These are phyloP conservation scores for Eupithecia pulchellata DNA, from an alignment of 2,888 invertebrate genomes.

Conservation along the genomic window DNA sequence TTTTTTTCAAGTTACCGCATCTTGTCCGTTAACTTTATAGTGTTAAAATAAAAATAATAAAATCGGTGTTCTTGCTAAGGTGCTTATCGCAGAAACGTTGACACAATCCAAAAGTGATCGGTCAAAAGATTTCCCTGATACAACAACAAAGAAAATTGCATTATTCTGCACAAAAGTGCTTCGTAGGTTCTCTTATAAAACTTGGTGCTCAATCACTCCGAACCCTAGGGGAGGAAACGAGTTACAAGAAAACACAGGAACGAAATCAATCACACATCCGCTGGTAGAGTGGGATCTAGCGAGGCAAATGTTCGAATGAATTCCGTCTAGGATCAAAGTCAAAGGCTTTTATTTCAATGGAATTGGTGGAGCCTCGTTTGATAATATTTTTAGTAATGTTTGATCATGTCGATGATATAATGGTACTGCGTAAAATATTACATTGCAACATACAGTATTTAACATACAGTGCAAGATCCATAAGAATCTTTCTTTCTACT, in stretches of 20 bases:
- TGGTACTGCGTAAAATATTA: too few species aligned
- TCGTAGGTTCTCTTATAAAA: slow-evolving; percentile 18
- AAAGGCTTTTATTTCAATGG: slow-evolving; percentile 18
- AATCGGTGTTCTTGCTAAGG: background rate
- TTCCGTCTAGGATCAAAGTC: background rate
- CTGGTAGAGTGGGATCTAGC: slow-evolving; percentile 35
- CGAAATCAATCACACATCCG: slow-evolving; percentile 55
- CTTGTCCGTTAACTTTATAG: background rate
- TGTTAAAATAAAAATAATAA: background rate
- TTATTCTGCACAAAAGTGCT: slow-evolving; percentile 25
- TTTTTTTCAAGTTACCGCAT: background rate
- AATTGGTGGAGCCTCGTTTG: slow-evolving; percentile 11
- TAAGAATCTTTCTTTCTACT: too few species aligned
- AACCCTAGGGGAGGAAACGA: slow-evolving; percentile 35
- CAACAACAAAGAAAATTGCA: slow-evolving; percentile 6
- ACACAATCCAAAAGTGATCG: slow-evolving; percentile 20
- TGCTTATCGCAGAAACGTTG: slow-evolving; percentile 14
- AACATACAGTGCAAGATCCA: background rate
- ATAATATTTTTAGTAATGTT: background rate
- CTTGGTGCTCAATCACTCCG: slow-evolving; percentile 36
- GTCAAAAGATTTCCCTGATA: slow-evolving; percentile 25
- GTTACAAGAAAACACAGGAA: slow-evolving; percentile 49
- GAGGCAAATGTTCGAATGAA: slow-evolving; percentile 34
- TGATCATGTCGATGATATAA: background rate
- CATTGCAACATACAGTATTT: too few species aligned